phyloP scores from a whole-genome alignment of 2,797 vertebrate genomes.

The Enoplosus armatus region DNA sequence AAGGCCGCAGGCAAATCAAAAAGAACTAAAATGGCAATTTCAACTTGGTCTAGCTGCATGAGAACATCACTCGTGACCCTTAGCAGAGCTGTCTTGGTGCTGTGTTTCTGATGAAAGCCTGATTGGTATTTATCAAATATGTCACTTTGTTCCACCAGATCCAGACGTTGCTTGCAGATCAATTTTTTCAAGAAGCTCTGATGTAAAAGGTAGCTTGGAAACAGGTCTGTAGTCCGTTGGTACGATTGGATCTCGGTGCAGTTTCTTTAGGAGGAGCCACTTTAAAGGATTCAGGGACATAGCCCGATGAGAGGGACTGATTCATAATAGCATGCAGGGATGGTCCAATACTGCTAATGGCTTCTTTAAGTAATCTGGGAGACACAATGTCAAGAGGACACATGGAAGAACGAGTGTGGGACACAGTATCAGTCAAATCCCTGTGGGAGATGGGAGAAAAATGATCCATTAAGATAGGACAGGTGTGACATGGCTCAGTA shows the following conservation, averaged over 20 bases:
- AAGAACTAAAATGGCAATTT: background rate
- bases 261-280: background rate
- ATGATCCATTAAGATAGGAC: background rate
- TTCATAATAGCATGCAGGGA: background rate
- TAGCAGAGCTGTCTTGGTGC: background rate
- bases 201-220: background rate
- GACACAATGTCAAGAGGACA: constrained; percentile 18
- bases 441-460: background rate
- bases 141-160: too few species aligned
- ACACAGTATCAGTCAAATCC: constrained; percentile 9
- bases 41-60: background rate
- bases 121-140: too few species aligned
- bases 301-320: background rate
- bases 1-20: background rate
- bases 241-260: background rate
- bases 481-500: background rate
- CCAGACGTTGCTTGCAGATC: too few species aligned
- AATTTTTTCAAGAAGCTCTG: too few species aligned
- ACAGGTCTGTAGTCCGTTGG: too few species aligned
- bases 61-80: background rate
- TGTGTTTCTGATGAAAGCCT: too few species aligned
- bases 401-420: background rate
- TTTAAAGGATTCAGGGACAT: background rate
- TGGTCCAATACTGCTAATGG: constrained; percentile 14
- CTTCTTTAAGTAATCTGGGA: constrained; percentile 16